These are phyloP conservation scores for Alsophila aescularia DNA, from an alignment of 2,888 invertebrate genomes.

Conservation along the genomic window DNA sequence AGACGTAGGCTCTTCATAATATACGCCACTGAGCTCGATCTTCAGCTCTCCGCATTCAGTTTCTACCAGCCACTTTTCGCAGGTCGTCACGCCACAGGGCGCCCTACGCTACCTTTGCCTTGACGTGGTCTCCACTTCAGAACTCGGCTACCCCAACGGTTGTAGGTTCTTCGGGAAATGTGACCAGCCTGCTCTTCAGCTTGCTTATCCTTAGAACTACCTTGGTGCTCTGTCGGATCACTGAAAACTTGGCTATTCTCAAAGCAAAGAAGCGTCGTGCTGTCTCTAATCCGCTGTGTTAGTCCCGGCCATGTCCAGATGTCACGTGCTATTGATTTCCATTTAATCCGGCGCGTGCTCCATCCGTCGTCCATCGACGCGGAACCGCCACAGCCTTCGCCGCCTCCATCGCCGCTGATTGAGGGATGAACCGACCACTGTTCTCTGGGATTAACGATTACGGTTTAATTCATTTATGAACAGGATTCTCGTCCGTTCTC, in stretches of 20 bases:
- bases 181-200: no score
- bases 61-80: no score
- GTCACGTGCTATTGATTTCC: slow-evolving; percentile 75
- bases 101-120: no score
- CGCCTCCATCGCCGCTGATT: slow-evolving; percentile 70
- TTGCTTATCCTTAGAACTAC: no score
- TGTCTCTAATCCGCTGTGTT: slow-evolving; percentile 6
- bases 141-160: no score
- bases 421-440: slow-evolving; percentile 54
- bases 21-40: no score
- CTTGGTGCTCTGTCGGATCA: no score
- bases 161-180: no score
- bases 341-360: slow-evolving; percentile 82
- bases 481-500: slow-evolving; percentile 11
- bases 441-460: slow-evolving; percentile 24
- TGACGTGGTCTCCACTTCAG: no score
- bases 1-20: no score
- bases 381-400: slow-evolving; percentile 63
- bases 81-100: no score
- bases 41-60: no score
- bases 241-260: neutral
- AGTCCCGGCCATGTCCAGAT: slow-evolving; percentile 13
- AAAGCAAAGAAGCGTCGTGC: neutral
- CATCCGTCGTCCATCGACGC: slow-evolving; percentile 56
- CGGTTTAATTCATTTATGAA: slow-evolving; percentile 28